Percentiles rank a stretch among this genome's conserved stretches.
Evolutionary conservation across 2,888 invertebrate genomes (phyloP).

Genomic region (Lasius fuliginosus): DNA sequence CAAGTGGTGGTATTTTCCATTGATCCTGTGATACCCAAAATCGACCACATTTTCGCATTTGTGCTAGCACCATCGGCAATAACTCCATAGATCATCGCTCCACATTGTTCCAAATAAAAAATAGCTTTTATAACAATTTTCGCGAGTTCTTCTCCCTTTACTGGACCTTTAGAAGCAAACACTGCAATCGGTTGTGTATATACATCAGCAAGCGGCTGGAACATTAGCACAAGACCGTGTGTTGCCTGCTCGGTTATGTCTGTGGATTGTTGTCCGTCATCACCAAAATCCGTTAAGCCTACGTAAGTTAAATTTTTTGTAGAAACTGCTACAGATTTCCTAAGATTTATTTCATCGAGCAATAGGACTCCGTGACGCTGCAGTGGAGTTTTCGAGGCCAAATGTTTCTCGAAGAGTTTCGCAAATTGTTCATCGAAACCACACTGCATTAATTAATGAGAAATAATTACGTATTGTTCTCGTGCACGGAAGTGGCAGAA

Average conservation of each 20-base stretch:
- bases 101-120: no score
- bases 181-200: no score
- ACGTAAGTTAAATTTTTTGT: neutral
- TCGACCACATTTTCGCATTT: no score
- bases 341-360: neutral
- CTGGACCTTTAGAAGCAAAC: no score
- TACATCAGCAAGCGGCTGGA: no score
- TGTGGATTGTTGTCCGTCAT: neutral
- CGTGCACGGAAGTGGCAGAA: neutral
- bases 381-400: neutral
- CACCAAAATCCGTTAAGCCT: neutral
- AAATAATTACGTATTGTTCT: neutral
- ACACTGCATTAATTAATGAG: neutral
- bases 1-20: neutral
- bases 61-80: no score
- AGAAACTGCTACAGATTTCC: neutral
- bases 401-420: neutral
- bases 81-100: no score
- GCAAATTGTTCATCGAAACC: neutral
- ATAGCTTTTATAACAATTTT: no score
- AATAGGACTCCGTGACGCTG: neutral
- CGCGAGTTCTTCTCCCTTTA: no score
- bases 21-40: no score
- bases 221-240: neutral
- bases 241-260: neutral